Evolutionary conservation across 2,113 vertebrate species (phyloP), one percentile per base, ranked within the genome.

Genomic region (Irena cyanogastra): DNA sequence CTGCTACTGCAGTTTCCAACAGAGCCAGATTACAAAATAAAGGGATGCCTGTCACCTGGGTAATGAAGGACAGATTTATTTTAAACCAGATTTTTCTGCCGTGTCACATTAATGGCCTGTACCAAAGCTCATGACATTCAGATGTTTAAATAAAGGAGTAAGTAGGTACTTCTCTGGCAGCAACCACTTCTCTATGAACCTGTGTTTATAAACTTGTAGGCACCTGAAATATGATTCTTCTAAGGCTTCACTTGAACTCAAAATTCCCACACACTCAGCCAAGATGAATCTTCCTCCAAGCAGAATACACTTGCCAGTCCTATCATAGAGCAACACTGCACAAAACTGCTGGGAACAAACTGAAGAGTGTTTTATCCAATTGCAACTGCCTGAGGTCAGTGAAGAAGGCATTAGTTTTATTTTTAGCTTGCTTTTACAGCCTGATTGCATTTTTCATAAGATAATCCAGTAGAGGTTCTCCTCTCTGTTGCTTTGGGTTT

Each of bases 321-420:
- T 96, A 86, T 95, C 93, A 84, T 84, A 95, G 91, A 90, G 75
- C 86, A 95, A 60, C 88, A 91, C 85, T n/a, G 26, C 90, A 94
- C 75, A 86, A 84, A 96, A 96, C 91, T 95, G 90, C 89, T 88
- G 94, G 94, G 94, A 97, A 96, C 92, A 95, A 95, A 95, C 88
- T 81, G 68, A 92, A 91, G 86, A 97, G 72, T 92, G 42, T 83
- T 94, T 95, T 96, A 95, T 96, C 96, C 95, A 95, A n/a, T 94
- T 95, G 94, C 93, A 92, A 72, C 53, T 88, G 96, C 97, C 96
- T 92, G 91, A 42, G 95, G 96, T 96, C 91, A 96, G 22, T 81
- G 77, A 93, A 84, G 94, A 95, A 95, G 88, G 94, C 91, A 97
- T 95, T 97, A 94, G 87, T 92, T 97, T 97, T 95, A 95, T 97